A percentile compares a stretch with the other conserved stretches of the same genome.
Conservation (phyloP, 2,113 vertebrate species). For the Pyxicephalus adspersus region DNA sequence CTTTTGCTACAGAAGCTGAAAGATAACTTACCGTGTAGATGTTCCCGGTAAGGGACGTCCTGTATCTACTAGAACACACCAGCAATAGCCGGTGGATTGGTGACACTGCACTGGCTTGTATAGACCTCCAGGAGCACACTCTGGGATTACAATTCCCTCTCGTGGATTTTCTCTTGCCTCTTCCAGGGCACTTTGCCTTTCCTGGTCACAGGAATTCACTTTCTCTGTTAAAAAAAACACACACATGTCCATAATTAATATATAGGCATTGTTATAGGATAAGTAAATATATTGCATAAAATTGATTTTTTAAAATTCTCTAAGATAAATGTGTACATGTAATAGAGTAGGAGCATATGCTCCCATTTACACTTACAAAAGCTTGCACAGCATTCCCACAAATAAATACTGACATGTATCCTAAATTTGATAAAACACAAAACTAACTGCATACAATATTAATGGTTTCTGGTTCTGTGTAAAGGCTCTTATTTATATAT, state of each 20-base stretch:
- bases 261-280: too few species aligned
- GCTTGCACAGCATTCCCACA: too few species aligned
- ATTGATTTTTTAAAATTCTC: too few species aligned
- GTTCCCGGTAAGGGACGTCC: slow-evolving; percentile 94
- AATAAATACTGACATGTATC: too few species aligned
- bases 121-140: slow-evolving; percentile 88
- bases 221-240: slow-evolving; percentile 84
- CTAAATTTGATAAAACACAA: too few species aligned
- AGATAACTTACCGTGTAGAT: slow-evolving; percentile 86
- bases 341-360: background rate
- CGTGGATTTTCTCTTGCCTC: slow-evolving; percentile 87
- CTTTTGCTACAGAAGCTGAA: background rate
- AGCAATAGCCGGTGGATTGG: slow-evolving; percentile 98
- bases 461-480: too few species aligned
- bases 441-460: too few species aligned
- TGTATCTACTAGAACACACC: slow-evolving; percentile 95
- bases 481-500: too few species aligned
- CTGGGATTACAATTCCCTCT: slow-evolving; percentile 90
- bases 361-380: too few species aligned
- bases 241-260: too few species aligned
- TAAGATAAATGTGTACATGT: too few species aligned
- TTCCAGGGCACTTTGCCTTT: slow-evolving; percentile 90
- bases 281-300: too few species aligned
- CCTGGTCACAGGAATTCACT: slow-evolving; percentile 95
- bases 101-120: slow-evolving; percentile 96